These are phyloP conservation scores for Zaprionus capensis DNA, from an alignment of 1,140 invertebrate genomes.

Conservation along the genomic window DNA sequence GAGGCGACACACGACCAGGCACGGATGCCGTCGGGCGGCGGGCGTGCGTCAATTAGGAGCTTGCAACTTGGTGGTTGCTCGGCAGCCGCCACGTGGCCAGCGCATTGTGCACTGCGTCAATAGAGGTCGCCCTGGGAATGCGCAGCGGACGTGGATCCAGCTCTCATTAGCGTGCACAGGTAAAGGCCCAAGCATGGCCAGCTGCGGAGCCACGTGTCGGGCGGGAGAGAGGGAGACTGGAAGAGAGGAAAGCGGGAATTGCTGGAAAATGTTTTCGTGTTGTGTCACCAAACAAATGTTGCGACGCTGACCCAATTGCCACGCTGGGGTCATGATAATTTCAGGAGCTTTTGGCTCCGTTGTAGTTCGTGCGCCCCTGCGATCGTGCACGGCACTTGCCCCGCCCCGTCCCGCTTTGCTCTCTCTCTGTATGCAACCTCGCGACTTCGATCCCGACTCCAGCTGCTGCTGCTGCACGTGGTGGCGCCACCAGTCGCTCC, in stretches of 20 bases:
- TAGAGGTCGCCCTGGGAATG: constrained; percentile 29
- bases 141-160: constrained; percentile 3
- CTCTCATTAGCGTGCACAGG: constrained; percentile 64
- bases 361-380: constrained; percentile 63
- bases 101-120: constrained; percentile 64
- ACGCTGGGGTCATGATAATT: constrained; percentile 78
- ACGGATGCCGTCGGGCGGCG: not conserved
- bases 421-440: constrained; percentile 51
- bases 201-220: constrained; percentile 65
- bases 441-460: constrained; percentile 28
- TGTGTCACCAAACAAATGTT: constrained; percentile 77
- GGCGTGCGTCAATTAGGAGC: constrained; percentile 75
- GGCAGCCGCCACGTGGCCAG: constrained; percentile 55
- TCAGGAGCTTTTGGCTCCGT: constrained; percentile 73
- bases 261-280: constrained; percentile 48
- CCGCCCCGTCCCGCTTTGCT: not conserved
- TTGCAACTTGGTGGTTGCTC: constrained; percentile 23
- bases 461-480: constrained; percentile 20
- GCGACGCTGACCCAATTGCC: constrained; percentile 76
- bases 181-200: constrained; percentile 28
- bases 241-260: not conserved
- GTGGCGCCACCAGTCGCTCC: constrained; percentile 44
- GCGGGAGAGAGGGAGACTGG: not conserved
- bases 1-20: constrained; percentile 67
- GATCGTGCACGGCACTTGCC: constrained; percentile 61